phyloP scores from a whole-genome alignment of 2,797 vertebrate species.

The Spinibarbus caldwelli region DNA sequence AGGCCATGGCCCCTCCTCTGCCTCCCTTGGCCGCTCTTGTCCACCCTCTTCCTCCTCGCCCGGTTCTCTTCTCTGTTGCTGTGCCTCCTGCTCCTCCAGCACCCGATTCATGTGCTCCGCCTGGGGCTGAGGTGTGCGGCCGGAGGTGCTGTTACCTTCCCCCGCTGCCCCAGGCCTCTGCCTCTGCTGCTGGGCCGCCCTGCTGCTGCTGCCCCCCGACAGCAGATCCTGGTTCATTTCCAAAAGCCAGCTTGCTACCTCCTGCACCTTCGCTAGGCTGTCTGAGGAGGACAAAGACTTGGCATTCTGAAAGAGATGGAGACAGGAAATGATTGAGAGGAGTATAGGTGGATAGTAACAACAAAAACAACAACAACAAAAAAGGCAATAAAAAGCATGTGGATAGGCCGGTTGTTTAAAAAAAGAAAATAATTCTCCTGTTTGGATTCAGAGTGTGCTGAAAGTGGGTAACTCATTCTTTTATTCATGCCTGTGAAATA shows the following conservation, averaged over 20 bases:
- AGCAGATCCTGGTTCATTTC: slow-evolving; percentile 99
- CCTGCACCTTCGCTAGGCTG: slow-evolving; percentile 99
- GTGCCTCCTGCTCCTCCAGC: slow-evolving; percentile 79
- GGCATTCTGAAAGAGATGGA: slow-evolving; percentile 86
- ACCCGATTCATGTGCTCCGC: slow-evolving; percentile 82
- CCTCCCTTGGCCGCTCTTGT: slow-evolving; percentile 70
- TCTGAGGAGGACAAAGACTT: slow-evolving; percentile 97
- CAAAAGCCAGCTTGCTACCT: slow-evolving; percentile 99
- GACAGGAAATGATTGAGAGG: neutral
- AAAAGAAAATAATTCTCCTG: slow-evolving; percentile 11
- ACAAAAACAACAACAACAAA: neutral
- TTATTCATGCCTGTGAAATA: slow-evolving; percentile 60
- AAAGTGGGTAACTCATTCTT: slow-evolving; percentile 48
- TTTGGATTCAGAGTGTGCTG: neutral
- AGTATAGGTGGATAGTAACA: slow-evolving; percentile 16
- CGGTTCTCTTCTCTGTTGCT: slow-evolving; percentile 71
- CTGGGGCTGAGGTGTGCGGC: slow-evolving; percentile 71
- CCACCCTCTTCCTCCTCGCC: slow-evolving; percentile 68
- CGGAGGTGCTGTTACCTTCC: slow-evolving; percentile 94
- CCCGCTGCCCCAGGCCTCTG: slow-evolving; percentile 89
- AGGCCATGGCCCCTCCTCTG: slow-evolving; percentile 77
- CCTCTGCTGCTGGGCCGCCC: slow-evolving; percentile 83
- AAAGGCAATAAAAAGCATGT: slow-evolving; percentile 4
- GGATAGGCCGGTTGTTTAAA: neutral
- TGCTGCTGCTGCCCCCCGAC: slow-evolving; percentile 99